Percentiles rank a stretch among this genome's conserved stretches.
Evolutionary conservation across 2,113 vertebrate species (phyloP).

Genomic region (Gallinago undulata): DNA sequence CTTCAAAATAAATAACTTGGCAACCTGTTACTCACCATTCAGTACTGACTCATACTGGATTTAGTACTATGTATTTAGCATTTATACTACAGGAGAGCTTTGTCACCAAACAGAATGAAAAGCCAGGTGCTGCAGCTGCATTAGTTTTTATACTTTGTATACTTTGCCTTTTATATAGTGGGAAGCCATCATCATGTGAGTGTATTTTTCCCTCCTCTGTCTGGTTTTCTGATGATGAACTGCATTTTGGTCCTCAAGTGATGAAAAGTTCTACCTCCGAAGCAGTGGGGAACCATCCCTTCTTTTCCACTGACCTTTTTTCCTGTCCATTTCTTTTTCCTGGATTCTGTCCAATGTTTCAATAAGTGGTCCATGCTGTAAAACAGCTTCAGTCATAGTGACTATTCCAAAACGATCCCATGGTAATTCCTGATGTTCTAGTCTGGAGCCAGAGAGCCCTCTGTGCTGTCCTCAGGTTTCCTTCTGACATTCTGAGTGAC

Average conservation of each 20-base stretch:
- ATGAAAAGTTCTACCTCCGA: too few species aligned
- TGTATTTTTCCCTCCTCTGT: too few species aligned
- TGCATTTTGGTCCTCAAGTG: too few species aligned
- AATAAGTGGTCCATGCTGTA: not conserved
- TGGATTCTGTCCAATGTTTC: not conserved
- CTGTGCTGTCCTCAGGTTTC: not conserved
- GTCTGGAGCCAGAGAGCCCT: not conserved
- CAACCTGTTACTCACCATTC: not conserved
- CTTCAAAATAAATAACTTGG: not conserved
- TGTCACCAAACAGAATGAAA: not conserved
- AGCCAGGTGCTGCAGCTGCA: too few species aligned
- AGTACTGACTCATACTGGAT: not conserved
- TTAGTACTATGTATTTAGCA: not conserved
- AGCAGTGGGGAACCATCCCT: too few species aligned
- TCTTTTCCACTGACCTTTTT: too few species aligned
- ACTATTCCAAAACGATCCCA: not conserved
- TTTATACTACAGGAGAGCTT: not conserved
- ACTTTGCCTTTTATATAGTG: too few species aligned
- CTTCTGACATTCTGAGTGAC: not conserved
- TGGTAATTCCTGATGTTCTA: rapidly evolving
- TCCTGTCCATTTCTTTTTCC: too few species aligned
- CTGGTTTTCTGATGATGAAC: too few species aligned
- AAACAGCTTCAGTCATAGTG: not conserved
- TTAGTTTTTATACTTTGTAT: too few species aligned
- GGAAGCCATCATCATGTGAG: too few species aligned